A percentile compares a stretch with the other conserved stretches of the same genome.
Conservation (phyloP, 1,140 invertebrate genomes). For the Dufourea novaeangliae region DNA sequence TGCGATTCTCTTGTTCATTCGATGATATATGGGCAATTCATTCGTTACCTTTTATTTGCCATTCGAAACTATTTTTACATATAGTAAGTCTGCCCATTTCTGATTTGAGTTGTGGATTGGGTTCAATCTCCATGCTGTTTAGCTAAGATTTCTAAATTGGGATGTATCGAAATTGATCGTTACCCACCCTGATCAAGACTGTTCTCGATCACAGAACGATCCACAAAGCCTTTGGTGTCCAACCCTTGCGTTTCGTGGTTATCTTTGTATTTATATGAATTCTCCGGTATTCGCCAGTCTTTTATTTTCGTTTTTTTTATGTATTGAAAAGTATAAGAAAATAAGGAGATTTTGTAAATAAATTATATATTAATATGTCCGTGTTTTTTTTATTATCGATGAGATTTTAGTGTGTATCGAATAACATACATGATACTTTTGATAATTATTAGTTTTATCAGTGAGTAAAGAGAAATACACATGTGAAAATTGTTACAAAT, state of each 20-base stretch:
- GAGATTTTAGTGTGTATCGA: too few species aligned
- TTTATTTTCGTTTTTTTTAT: not conserved
- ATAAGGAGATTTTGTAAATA: slow-evolving; percentile 45
- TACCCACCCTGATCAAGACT: not conserved
- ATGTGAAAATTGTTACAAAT: too few species aligned
- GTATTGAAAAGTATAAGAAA: slow-evolving; percentile 9
- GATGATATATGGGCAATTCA: too few species aligned
- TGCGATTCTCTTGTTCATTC: too few species aligned
- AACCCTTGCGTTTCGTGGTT: not conserved
- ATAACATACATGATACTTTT: too few species aligned
- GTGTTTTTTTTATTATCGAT: too few species aligned
- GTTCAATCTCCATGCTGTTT: not conserved
- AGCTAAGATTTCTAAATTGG: not conserved
- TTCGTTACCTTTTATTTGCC: too few species aligned
- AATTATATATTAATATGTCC: slow-evolving; percentile 19
- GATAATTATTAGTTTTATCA: too few species aligned
- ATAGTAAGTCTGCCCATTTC: too few species aligned
- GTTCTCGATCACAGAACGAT: not conserved
- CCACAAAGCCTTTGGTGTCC: not conserved
- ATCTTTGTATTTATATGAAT: slow-evolving; percentile 21
- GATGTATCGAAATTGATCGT: not conserved
- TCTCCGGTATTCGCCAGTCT: not conserved
- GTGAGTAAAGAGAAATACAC: too few species aligned
- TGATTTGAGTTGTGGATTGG: too few species aligned
- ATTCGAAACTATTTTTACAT: too few species aligned